Conservation (phyloP, 1,140 invertebrate genomes). For the Oscheius sp. region DNA sequence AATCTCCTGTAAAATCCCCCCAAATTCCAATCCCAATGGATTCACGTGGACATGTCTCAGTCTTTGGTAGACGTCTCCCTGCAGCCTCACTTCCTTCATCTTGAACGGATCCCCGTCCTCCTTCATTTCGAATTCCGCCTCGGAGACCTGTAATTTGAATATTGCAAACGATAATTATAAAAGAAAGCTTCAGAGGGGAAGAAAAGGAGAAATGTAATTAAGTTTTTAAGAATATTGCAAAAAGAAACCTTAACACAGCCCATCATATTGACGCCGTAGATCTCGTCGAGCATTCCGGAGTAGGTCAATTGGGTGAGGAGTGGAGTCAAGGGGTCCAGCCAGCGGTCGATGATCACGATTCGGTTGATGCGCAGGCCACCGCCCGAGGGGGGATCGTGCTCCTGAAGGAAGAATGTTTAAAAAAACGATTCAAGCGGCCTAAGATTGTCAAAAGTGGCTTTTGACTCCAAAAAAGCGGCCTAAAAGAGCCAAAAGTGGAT, state of each 20-base stretch:
- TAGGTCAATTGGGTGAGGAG: constrained; percentile 92
- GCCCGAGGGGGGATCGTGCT: constrained; percentile 16
- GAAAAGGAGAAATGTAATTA: not conserved
- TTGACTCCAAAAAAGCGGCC: too few species aligned
- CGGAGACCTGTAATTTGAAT: constrained; percentile 4
- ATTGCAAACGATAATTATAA: not conserved
- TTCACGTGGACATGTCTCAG: constrained; percentile 27
- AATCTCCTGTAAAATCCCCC: constrained; percentile 22
- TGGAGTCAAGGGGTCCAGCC: constrained; percentile 85
- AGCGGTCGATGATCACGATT: constrained; percentile 80
- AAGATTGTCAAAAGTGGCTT: too few species aligned
- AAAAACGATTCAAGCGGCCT: too few species aligned
- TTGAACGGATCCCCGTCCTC: constrained; percentile 21
- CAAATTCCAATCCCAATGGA: constrained; percentile 14
- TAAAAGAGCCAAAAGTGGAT: too few species aligned
- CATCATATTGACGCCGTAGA: constrained; percentile 71
- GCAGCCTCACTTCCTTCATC: constrained; percentile 27
- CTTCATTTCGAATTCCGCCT: constrained; percentile 28
- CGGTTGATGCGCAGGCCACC: constrained; percentile 30
- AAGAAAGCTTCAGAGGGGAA: not conserved
- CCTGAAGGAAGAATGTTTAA: not conserved
- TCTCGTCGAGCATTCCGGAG: constrained; percentile 91
- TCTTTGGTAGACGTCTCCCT: constrained; percentile 29
- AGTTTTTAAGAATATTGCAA: not conserved
- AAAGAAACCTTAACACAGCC: constrained; percentile 25